These are phyloP conservation scores for Lasioglossum oenotherae DNA, from an alignment of 2,888 invertebrate species.

Conservation along the genomic window DNA sequence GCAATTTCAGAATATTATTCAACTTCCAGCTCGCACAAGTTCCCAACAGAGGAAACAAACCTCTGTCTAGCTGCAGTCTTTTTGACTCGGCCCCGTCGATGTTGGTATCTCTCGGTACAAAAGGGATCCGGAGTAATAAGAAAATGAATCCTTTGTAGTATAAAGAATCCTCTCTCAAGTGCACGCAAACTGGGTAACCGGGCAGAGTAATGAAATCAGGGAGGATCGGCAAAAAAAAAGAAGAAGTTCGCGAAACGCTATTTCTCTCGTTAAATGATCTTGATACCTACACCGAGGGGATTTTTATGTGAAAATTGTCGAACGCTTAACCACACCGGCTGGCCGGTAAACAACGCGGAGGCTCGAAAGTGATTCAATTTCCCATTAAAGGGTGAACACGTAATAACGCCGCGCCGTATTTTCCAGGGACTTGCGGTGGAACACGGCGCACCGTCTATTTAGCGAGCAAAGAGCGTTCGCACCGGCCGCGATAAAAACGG, in stretches of 20 bases:
- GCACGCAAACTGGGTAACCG: neutral
- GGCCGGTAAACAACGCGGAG: neutral
- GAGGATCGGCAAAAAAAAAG: neutral
- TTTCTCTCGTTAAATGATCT: neutral
- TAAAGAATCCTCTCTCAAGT: neutral
- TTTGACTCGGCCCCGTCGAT: neutral
- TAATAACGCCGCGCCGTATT: constrained; percentile 31
- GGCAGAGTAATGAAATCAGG: neutral
- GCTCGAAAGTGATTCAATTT: constrained; percentile 44
- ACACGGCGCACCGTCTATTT: constrained; percentile 10
- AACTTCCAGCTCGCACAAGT: neutral
- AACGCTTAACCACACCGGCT: neutral
- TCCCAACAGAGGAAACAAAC: neutral
- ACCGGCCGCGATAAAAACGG: constrained; percentile 30
- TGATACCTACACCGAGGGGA: neutral
- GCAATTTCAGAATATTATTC: neutral
- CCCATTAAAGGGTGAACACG: constrained; percentile 21
- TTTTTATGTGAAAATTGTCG: neutral
- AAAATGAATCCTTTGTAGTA: neutral
- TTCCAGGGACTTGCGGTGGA: constrained; percentile 23
- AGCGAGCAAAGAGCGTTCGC: constrained; percentile 16
- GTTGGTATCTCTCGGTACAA: neutral
- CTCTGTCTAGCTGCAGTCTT: neutral
- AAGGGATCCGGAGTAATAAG: neutral
- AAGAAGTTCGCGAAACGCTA: neutral